Conservation (phyloP, 1,140 invertebrate genomes). For the Neotoxoptera formosana region DNA sequence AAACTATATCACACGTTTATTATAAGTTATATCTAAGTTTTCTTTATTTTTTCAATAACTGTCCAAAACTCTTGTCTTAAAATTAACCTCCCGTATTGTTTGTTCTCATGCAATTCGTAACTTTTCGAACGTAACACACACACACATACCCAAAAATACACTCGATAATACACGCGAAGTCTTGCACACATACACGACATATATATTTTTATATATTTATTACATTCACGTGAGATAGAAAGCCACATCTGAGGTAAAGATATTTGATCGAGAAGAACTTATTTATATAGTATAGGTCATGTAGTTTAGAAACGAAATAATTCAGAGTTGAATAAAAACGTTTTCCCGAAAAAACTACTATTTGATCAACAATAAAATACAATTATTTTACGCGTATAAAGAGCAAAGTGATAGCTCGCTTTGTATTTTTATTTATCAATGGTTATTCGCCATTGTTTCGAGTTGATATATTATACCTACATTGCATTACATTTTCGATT, state of each 20-base stretch:
- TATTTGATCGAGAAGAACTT: not conserved
- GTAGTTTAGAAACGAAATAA: not conserved
- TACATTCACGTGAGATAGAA: not conserved
- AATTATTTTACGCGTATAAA: not conserved
- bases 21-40: constrained; percentile 36
- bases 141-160: not conserved
- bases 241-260: not conserved
- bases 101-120: not conserved
- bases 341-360: not conserved
- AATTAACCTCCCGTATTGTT: constrained; percentile 2
- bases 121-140: not conserved
- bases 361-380: not conserved
- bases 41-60: constrained; percentile 11
- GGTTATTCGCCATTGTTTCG: not conserved
- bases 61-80: constrained; percentile 13
- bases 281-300: not conserved
- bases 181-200: not conserved
- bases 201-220: constrained; percentile 11
- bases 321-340: not conserved
- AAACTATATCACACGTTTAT: constrained; percentile 34
- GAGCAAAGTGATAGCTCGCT: not conserved
- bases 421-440: not conserved
- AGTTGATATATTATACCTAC: not conserved
- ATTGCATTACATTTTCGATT: not conserved
- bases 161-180: not conserved